These are phyloP conservation scores for Ascaphus truei DNA, from an alignment of 2,113 vertebrate species.

Conservation along the genomic window DNA sequence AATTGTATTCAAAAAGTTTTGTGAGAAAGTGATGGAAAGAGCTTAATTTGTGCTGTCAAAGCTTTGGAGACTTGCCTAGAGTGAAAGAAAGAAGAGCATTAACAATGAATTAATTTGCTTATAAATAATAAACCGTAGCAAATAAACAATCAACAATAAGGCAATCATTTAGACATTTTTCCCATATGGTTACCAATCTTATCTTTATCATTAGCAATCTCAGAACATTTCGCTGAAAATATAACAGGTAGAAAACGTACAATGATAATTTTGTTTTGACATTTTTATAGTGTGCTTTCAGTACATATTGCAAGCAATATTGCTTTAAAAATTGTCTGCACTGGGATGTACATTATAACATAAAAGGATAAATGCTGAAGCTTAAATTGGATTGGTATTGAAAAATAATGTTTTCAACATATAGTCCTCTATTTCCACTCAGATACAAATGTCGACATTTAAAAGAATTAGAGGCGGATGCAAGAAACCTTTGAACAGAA, in stretches of 20 bases:
- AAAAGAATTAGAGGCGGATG: constrained; percentile 6
- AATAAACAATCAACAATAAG: no score
- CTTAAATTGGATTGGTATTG: constrained; percentile 8
- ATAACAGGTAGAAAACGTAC: neutral
- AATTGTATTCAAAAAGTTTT: no score
- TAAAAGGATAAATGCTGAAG: neutral
- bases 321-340: neutral
- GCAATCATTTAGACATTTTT: neutral
- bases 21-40: no score
- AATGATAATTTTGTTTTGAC: constrained; percentile 5
- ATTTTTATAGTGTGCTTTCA: constrained; percentile 24
- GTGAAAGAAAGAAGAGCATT: no score
- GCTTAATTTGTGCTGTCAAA: no score
- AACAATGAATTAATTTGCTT: no score
- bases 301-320: constrained; percentile 11
- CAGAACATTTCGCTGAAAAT: constrained; percentile 7
- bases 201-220: constrained; percentile 19
- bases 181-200: neutral
- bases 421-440: neutral
- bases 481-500: neutral
- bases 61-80: no score
- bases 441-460: constrained; percentile 7
- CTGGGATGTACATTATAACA: constrained; percentile 13
- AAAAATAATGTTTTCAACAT: neutral
- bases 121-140: no score